These are phyloP conservation scores for Dynastes hyllus DNA, from an alignment of 2,888 invertebrate species.

Conservation along the genomic window DNA sequence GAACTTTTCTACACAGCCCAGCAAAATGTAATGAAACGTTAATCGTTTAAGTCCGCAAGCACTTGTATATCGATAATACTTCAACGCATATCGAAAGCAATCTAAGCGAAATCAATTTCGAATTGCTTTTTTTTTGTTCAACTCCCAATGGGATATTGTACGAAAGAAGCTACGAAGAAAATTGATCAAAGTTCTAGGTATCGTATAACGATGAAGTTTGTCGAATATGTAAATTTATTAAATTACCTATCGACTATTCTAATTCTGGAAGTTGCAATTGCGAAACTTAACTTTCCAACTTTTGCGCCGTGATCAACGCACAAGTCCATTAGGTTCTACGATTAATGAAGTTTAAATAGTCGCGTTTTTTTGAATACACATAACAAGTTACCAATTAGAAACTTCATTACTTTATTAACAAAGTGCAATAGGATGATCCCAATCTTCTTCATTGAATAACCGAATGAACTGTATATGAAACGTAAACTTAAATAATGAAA, in stretches of 20 bases:
- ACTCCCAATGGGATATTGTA: background rate
- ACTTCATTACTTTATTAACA: background rate
- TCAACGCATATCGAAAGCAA: background rate
- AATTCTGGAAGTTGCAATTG: background rate
- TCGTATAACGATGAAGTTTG: constrained; percentile 2
- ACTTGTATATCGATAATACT: too few species aligned
- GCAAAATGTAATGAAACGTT: too few species aligned
- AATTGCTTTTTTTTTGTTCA: background rate
- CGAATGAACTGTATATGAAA: too few species aligned
- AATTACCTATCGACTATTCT: constrained; percentile 9
- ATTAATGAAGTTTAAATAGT: background rate
- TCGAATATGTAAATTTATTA: constrained; percentile 28
- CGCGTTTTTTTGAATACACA: background rate
- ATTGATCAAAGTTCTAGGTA: background rate
- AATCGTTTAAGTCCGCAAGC: too few species aligned
- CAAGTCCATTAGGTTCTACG: too few species aligned
- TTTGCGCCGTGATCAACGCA: background rate
- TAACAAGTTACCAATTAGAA: background rate
- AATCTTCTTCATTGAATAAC: too few species aligned
- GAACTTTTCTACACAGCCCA: too few species aligned
- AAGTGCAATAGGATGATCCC: background rate
- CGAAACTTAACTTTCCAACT: constrained; percentile 3
- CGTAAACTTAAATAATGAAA: too few species aligned
- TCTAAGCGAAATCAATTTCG: background rate
- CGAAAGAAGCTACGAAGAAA: background rate